Evolutionary conservation across 2,888 invertebrate genomes (phyloP), one percentile per base, ranked within the genome.

Genomic region (Cantharis rufa): DNA sequence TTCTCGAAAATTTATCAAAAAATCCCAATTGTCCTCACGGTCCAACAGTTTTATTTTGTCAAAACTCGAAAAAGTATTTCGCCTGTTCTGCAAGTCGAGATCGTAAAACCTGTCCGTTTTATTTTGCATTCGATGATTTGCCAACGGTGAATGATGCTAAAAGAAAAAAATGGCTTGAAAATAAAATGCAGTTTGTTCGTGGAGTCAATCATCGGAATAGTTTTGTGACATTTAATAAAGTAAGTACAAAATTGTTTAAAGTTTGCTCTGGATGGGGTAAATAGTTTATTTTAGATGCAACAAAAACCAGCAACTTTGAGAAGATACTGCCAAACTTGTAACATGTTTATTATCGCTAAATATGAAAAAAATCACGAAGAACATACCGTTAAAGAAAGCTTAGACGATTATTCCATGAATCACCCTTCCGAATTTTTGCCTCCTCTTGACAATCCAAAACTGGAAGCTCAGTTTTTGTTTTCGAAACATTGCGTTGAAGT

Each of bases 401-500:
- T 94, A 7, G 89, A 90, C 0, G 91, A 92, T 83, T 88, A 92
- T 79, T 89, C 91, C 79, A 86, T 95, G 18, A 83, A 84, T 2
- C 89, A 91, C 81, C 94, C 95, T 0, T 92, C 94, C 0, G 89
- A 90, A 74, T 90, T 96, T 84, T 86, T 97, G 10, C 90, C 90
- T 27, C 92, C 95, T 0, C 84, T 94, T 13, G 92, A 93, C 68
- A 92, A 94, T 88, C 92, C 94, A 70, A 94, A 94, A 81, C 93
- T 92, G 21, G 96, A 96, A 88, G 97, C 97, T 0, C 97, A 97
- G 87, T 97, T 95, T 87, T 91, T 96, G 82, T 98, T 98, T 87
- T 91, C 94, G 1, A 90, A 92, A 79, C 90, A 91, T 79, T 90
- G 95, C 24, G 90, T 93, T 4, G 84, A 89, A 11, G 92, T 94